Evolutionary conservation across 2,797 vertebrate genomes (phyloP), one percentile per base, ranked within the genome.

Genomic region (Propithecus deckenii): DNA sequence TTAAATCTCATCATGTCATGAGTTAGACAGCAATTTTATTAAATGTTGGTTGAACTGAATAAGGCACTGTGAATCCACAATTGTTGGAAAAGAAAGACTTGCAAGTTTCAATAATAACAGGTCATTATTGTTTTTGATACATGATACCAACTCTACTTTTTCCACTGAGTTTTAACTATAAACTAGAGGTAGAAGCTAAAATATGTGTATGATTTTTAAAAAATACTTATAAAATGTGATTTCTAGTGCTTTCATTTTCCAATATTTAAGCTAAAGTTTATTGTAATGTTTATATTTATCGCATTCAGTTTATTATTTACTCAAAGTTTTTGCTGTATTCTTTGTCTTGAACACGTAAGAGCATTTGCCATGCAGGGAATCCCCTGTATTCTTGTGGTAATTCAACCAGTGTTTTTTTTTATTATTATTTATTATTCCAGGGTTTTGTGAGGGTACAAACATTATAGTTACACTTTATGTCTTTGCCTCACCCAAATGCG

Each of bases 291-390:
- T 41, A 46, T 18, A 74, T 85, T 89, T 59, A 75, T 11, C 57
- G 14, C 59, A 86, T 78, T 91, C 52, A 69, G 20, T 89, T 88
- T 30, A 32, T 55, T 48, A 63, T 96, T 98, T 98, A 99, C 41
- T 98, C 98, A 72, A 87, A 97, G 85, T 98, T 98, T 85, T 92
- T 94, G 84, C 98, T 98, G 59, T 98, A 99, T 0, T 99, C 99
- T 98, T 99, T 99, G 95, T 98, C 98, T 96, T 99, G 99, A 96
- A 99, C 99, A 20, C 98, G 98, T 97, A 99, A 98, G 76, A 99
- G 99, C 99, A 99, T 99, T 35, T 99, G 99, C 18, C 99, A 99
- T 1, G 99, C 99, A 41, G 99, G 99, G 96, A 99, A 99, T 98
- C 99, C 99, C 80, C 98, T 98, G 25, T 99, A 99, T 71, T 99